Evolutionary conservation across 2,797 vertebrate genomes (phyloP).

Genomic region (Mycteria americana): DNA sequence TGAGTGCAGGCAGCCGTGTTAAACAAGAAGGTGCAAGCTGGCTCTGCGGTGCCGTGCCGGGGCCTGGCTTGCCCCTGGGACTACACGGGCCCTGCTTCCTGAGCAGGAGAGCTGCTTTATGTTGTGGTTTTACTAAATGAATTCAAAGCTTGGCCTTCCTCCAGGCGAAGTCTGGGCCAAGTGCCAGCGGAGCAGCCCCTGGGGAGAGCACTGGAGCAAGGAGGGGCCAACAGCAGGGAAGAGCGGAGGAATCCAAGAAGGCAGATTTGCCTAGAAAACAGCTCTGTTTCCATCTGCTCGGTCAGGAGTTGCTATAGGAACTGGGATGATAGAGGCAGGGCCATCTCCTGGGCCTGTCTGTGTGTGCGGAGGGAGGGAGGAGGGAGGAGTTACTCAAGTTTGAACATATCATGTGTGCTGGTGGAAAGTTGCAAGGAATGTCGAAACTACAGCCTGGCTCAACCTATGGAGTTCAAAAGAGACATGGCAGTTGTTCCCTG

Average conservation of each 20-base stretch:
- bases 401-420: conserved; percentile 51
- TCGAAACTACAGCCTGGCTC: conserved; percentile 41
- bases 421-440: conserved; percentile 48
- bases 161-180: conserved; percentile 55
- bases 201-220: conserved; percentile 54
- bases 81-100: conserved; percentile 56
- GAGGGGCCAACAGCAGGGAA: conserved; percentile 53
- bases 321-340: conserved; percentile 61
- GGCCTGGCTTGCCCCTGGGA: conserved; percentile 45
- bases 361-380: background rate
- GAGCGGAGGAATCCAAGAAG: conserved; percentile 53
- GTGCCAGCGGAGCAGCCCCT: conserved; percentile 45
- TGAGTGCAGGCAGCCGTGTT: fast-evolving
- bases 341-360: conserved; percentile 54
- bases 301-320: conserved; percentile 68
- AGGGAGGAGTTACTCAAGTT: conserved; percentile 59
- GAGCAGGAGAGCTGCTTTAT: conserved; percentile 61
- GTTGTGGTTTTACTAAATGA: conserved; percentile 65
- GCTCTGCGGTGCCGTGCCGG: background rate
- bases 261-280: conserved; percentile 52
- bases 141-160: conserved; percentile 63
- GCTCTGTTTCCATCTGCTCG: conserved; percentile 59
- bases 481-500: background rate
- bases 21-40: background rate
- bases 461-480: background rate